Evolutionary conservation across 2,888 invertebrate genomes (phyloP).

Genomic region (Eupeodes luniger): DNA sequence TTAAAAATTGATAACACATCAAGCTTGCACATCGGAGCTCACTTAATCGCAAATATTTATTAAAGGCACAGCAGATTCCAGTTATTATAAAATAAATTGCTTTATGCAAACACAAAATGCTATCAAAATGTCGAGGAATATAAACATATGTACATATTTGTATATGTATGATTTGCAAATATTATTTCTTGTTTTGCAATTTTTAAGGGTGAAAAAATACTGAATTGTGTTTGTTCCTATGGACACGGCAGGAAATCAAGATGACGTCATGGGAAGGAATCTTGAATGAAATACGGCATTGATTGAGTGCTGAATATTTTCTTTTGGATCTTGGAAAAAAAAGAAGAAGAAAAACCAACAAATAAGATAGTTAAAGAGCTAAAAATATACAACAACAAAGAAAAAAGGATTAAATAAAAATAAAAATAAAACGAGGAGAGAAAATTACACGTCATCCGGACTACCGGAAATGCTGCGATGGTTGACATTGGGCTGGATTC

Average conservation of each 20-base stretch:
- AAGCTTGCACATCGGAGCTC: constrained; percentile 23
- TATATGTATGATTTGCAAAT: neutral
- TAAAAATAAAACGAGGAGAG: constrained; percentile 12
- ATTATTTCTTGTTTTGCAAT: neutral
- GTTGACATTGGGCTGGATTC: constrained; percentile 49
- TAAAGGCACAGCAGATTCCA: constrained; percentile 40
- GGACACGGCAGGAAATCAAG: constrained; percentile 55
- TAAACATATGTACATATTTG: too few species aligned
- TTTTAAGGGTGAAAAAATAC: constrained; percentile 19
- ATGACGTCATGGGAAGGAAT: constrained; percentile 59
- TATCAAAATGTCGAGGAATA: constrained; percentile 20
- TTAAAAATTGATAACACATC: constrained; percentile 56
- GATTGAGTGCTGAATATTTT: constrained; percentile 41
- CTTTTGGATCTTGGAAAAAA: neutral
- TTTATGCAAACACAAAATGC: constrained; percentile 25
- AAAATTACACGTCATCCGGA: constrained; percentile 44
- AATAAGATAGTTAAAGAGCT: constrained; percentile 24
- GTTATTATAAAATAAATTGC: constrained; percentile 27
- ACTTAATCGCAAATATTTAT: constrained; percentile 59
- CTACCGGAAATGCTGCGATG: constrained; percentile 58
- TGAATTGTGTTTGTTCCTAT: constrained; percentile 10
- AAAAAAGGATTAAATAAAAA: constrained; percentile 50
- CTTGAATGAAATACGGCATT: constrained; percentile 31
- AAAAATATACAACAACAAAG: constrained; percentile 43
- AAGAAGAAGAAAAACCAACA: constrained; percentile 2